Evolutionary conservation across 2,797 vertebrate species (phyloP), one percentile per base, ranked within the genome.

Genomic region (Falco naumanni): DNA sequence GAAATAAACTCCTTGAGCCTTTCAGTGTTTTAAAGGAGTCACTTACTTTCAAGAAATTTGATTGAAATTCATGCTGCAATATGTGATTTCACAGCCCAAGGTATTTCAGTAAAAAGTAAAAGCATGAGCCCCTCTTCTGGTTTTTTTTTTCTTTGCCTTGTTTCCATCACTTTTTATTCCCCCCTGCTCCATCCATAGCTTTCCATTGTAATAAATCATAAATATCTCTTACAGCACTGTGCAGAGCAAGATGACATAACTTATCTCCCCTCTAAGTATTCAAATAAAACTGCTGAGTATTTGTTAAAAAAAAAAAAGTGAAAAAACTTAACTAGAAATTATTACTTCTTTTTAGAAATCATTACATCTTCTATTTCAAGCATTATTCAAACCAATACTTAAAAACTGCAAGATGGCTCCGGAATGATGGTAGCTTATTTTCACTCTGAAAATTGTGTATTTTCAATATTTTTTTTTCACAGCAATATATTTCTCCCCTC

Each of bases 31-130:
- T 79, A 90, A 82, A 84, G 29, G 15, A 84, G 57, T 59, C 48
- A 74, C 37, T 28, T 84, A 66, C 66, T 87, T 96, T 64, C 71
- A 70, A 87, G 56, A 85, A 82, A 87, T 93, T 80, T 90, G 63
- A 80, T 77, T 95, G 87, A 92, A 95, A 89, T 76, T 65, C 78
- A 45, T 4, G 5, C 54, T 91, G 50, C 54, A 81, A 11, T 61
- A 68, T n/a, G 16, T 70, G 24, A 88, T 82, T 92, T 88, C 66
- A 71, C 41, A 77, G 45, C 16, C 28, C 22, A 66, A 33, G 11
- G 9, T 93, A 28, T 51, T 66, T 66, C 56, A 69, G 16, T 53
- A 43, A 75, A 86, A 91, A 61, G 14, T 24, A 59, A 77, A 80
- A 71, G 11, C 15, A 43, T 60, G 80, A 81, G 31, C 22, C 5